Evolutionary conservation across 2,888 invertebrate species (phyloP), one percentile per base, ranked within the genome.

Genomic region (Arrhopalites spinosus): DNA sequence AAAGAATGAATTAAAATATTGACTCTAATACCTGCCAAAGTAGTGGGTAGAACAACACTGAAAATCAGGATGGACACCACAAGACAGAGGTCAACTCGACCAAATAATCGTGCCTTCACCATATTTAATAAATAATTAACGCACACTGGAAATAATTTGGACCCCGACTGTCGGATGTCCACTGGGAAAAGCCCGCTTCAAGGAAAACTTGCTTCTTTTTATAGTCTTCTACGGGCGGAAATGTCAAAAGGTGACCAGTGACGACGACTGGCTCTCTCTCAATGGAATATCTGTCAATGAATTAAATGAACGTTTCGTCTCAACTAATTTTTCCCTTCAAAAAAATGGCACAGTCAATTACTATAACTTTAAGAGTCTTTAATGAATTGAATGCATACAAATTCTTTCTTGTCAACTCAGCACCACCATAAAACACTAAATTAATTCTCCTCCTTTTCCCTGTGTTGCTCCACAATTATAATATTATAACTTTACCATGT

Each of bases 21-120:
- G 20, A 30, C 64, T 71, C 56, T n/a, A n/a, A n/a, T n/a, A 71
- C 71, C 71, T 71, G 71, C 29, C 23, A 71, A 23, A 53, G 25
- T 25, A 11, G 2, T 45, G 25, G 72, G 63, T 23, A 72, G 15
- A 45, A 61, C 20, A 43, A 47, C 15, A 61, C 20, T 23, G 13
- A n/a, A 17, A 15, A 45, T 50, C 27, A 72, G n/a, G 15, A 72
- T 23, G 17, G 43, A 43, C 47, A 61, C 63, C 36, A 68, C 8
- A 27, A 68, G 15, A 29, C 53, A 47, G 20, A 68, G 45, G 45
- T 68, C 67, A 68, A 53, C 50, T 30, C 43, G 30, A n/a, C 25
- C 59, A 70, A 71, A 29, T 59, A 59, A 36, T 17, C 59, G 27
- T 7, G 50, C 3, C 29, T 56, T 70, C 50, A 25, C 71, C 71